Base-by-base conservation (phyloP, 2,888 invertebrate genomes). In the Rhorus exstirpatorius region DNA sequence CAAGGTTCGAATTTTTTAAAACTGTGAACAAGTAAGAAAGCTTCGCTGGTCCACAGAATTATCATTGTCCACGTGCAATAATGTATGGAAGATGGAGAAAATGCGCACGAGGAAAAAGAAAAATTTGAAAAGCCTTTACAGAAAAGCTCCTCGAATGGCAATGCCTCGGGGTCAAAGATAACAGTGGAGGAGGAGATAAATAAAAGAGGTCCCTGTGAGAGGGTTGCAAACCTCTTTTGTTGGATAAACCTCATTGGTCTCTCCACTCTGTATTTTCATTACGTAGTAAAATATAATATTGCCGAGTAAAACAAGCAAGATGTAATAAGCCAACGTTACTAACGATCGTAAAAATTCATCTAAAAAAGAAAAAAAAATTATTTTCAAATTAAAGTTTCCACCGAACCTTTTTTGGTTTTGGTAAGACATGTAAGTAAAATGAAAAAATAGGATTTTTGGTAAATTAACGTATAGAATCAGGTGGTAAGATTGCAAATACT, bases 261-360 rank as follows among this genome's bases (percentile, higher is more conserved):
- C 26, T 58, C 26, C 58, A 35, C 8, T 58, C 58, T 14, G 17
- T 58, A n/a, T 31, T 58, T 53, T 58, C 31, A 58, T 31, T 17
- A 7, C 31, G 14, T 31, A 17, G 35, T 35, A 14, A 14, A 35
- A 58, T 58, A 58, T 31, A 58, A 35, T 26, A 6, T 2, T 58
- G 7, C 10, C 3, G 14, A 31, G 24, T 17, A n/a, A 14, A 58
- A 31, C 24, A n/a, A n/a, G 14, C 10, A 10, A 3, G 8, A n/a
- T 31, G n/a, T 14, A 55, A 6, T 6, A 14, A 35, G 14, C 17
- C 17, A 17, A 14, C 10, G 14, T 17, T 1, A 35, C 58, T 0
- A 7, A 14, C 58, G 8, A 3, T 58, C 31, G 7, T 35, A 35
- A 2, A 35, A 17, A 8, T 2, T 58, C 8, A 8, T 8, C 24